These are phyloP conservation scores for Anas platyrhynchos DNA, from an alignment of 2,113 vertebrate genomes.

Conservation along the genomic window DNA sequence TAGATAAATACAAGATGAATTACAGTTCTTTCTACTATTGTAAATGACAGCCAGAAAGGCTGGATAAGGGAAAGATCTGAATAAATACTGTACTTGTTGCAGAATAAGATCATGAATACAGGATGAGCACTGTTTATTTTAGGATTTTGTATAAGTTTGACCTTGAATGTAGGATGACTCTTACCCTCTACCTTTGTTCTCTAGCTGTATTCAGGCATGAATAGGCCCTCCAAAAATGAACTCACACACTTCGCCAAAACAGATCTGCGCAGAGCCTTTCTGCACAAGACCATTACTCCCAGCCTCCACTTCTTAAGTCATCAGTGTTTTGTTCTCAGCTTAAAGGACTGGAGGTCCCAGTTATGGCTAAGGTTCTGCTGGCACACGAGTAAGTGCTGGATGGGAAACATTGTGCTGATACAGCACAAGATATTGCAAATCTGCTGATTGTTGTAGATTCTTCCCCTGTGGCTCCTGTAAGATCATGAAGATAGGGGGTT, in stretches of 20 bases:
- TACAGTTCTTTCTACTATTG: background rate
- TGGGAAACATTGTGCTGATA: background rate
- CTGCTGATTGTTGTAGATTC: background rate
- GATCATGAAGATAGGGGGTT: background rate
- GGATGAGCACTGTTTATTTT: background rate
- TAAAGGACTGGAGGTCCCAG: background rate
- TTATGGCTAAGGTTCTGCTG: background rate
- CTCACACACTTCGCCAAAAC: background rate
- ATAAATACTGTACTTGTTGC: background rate
- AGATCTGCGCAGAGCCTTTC: background rate
- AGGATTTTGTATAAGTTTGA: background rate
- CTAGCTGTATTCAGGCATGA: background rate
- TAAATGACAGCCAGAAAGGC: background rate
- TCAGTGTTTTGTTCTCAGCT: background rate
- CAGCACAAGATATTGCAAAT: background rate
- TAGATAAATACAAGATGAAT: background rate
- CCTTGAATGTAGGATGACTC: background rate
- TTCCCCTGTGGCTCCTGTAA: background rate
- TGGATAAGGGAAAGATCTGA: background rate
- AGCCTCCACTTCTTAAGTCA: background rate
- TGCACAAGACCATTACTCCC: background rate
- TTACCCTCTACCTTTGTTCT: background rate
- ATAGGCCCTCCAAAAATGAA: background rate
- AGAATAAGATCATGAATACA: background rate
- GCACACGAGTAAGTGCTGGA: background rate